Conservation (phyloP, 2,113 vertebrate genomes). For the Gallinago jamesoni region DNA sequence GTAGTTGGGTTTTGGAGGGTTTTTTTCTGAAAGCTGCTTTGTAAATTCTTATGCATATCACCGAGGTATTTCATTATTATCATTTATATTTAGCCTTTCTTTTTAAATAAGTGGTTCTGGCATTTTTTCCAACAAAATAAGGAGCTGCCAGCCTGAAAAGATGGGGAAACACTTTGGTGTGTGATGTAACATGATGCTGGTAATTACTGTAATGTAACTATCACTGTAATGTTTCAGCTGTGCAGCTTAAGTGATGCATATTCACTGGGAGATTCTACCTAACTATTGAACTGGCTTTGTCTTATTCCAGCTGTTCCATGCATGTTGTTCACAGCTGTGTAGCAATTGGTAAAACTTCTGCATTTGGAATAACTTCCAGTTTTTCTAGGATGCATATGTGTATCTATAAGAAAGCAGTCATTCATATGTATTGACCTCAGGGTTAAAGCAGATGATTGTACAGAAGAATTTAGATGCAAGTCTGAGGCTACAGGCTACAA, state of each 20-base stretch:
- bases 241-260: fast-evolving
- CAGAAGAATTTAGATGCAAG: background rate
- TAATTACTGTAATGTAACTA: background rate
- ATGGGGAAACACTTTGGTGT: background rate
- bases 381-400: background rate
- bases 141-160: background rate
- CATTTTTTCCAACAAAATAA: background rate
- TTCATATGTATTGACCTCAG: background rate
- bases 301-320: background rate
- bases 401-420: background rate
- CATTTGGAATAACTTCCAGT: background rate
- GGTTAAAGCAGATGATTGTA: background rate
- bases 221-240: background rate
- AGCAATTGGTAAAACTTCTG: background rate
- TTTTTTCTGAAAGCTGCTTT: background rate
- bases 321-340: background rate
- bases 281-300: background rate
- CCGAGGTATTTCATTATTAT: background rate
- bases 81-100: background rate
- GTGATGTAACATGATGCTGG: background rate
- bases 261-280: background rate
- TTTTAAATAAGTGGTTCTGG: background rate
- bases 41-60: background rate
- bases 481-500: background rate
- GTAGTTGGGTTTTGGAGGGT: background rate